A percentile compares a stretch with the other conserved stretches of the same genome.
These are phyloP conservation scores for Acleris holmiana DNA, from an alignment of 2,888 invertebrate genomes.

Conservation along the genomic window DNA sequence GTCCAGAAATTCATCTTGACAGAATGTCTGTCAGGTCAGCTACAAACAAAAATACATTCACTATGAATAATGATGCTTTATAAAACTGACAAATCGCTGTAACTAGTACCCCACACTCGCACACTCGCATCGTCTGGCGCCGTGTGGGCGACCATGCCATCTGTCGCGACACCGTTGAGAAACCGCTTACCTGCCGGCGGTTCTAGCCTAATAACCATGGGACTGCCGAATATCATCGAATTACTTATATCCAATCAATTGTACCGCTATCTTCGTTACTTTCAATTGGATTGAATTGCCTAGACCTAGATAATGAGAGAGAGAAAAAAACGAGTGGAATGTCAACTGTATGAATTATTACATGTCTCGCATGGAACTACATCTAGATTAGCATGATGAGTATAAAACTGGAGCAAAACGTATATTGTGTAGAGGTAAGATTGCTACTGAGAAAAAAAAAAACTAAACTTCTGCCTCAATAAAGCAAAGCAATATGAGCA, in stretches of 20 bases:
- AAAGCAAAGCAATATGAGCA: too few species aligned
- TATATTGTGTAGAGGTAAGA: too few species aligned
- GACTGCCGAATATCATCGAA: constrained; percentile 25
- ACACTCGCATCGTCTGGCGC: constrained; percentile 53
- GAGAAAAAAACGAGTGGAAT: neutral
- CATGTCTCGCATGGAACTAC: too few species aligned
- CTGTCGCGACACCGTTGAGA: constrained; percentile 60
- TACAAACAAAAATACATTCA: too few species aligned
- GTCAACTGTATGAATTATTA: too few species aligned
- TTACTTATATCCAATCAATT: constrained; percentile 21
- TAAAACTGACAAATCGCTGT: constrained; percentile 41
- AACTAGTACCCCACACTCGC: constrained; percentile 45
- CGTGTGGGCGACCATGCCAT: constrained; percentile 71
- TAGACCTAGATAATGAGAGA: neutral
- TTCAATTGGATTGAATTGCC: too few species aligned
- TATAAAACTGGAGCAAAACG: too few species aligned
- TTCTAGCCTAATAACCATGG: constrained; percentile 43
- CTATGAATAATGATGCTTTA: neutral
- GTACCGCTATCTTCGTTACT: constrained; percentile 1
- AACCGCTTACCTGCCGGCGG: constrained; percentile 51
- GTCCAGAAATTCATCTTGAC: too few species aligned
- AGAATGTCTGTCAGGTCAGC: too few species aligned
- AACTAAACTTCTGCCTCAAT: too few species aligned
- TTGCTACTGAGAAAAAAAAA: too few species aligned
- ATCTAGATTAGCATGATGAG: too few species aligned